These are phyloP conservation scores for Ostrea edulis DNA, from an alignment of 1,140 invertebrate species.

Conservation along the genomic window DNA sequence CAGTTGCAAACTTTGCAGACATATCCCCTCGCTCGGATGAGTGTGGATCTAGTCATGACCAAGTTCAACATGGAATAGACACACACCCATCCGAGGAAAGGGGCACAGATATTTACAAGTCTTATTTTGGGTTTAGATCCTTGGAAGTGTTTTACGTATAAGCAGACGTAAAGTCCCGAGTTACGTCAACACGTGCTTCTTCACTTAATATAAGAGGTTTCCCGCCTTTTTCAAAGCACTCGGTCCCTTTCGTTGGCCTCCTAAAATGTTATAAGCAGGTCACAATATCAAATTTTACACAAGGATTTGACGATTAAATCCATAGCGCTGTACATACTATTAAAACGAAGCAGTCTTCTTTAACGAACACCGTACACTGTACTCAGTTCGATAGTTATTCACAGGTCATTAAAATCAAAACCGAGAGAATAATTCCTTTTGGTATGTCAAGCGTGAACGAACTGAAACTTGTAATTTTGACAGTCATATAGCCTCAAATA, in stretches of 20 bases:
- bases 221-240: conserved; percentile 1
- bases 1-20: conserved; percentile 19
- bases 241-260: not conserved
- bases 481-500: conserved; percentile 24
- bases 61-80: conserved; percentile 28
- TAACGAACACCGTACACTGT: not conserved
- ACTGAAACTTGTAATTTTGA: conserved; percentile 23
- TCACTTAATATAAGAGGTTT: not conserved
- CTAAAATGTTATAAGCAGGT: conserved; percentile 1
- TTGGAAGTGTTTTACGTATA: not conserved
- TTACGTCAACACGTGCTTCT: not conserved
- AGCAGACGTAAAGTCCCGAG: not conserved
- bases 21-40: conserved; percentile 17
- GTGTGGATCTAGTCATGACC: conserved; percentile 33
- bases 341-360: not conserved
- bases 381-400: not conserved
- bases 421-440: conserved; percentile 13
- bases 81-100: conserved; percentile 33
- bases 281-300: conserved; percentile 38
- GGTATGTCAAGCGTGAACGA: conserved; percentile 28
- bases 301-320: conserved; percentile 35
- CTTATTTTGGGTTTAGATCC: not conserved
- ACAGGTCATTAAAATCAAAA: not conserved
- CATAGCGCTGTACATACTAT: not conserved
- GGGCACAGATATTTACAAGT: not conserved